A percentile compares a stretch with the other conserved stretches of the same genome.
These are phyloP conservation scores for Symphodus melops DNA, from an alignment of 2,113 vertebrate genomes.

Conservation along the genomic window DNA sequence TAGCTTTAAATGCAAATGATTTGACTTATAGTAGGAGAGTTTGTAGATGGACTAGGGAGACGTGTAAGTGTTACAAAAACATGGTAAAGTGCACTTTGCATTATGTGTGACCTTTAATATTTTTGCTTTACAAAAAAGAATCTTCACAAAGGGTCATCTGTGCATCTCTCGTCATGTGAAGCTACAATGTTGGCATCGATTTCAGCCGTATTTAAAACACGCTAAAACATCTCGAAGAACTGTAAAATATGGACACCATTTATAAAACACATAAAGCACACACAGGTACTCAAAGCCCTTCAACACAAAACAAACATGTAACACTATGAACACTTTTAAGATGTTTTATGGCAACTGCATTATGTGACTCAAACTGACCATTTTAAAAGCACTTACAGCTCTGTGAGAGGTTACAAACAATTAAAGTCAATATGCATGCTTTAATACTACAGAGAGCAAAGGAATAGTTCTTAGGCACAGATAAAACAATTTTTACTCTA, in stretches of 20 bases:
- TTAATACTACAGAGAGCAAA: slow-evolving; percentile 36
- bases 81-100: no score
- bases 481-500: not conserved
- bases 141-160: not conserved
- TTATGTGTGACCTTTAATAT: no score
- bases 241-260: slow-evolving; percentile 40
- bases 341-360: slow-evolving; percentile 8
- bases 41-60: no score
- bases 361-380: not conserved
- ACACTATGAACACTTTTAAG: slow-evolving; percentile 15
- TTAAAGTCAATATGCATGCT: slow-evolving; percentile 40
- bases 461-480: slow-evolving; percentile 58
- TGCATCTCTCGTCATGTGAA: not conserved
- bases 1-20: no score
- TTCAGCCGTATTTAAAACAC: slow-evolving; percentile 21
- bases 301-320: slow-evolving; percentile 1
- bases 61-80: no score
- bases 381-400: slow-evolving; percentile 13
- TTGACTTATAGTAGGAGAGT: no score
- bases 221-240: slow-evolving; percentile 4
- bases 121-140: not conserved
- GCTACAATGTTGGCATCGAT: slow-evolving; percentile 12
- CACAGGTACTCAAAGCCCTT: slow-evolving; percentile 57
- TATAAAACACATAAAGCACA: slow-evolving; percentile 41
- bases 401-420: slow-evolving; percentile 10